Percentiles rank a stretch among this genome's conserved stretches.
Conservation (phyloP, 30 jellyfish, hydroid and myxozoan species). For the Haliclystus octoradiatus region DNA sequence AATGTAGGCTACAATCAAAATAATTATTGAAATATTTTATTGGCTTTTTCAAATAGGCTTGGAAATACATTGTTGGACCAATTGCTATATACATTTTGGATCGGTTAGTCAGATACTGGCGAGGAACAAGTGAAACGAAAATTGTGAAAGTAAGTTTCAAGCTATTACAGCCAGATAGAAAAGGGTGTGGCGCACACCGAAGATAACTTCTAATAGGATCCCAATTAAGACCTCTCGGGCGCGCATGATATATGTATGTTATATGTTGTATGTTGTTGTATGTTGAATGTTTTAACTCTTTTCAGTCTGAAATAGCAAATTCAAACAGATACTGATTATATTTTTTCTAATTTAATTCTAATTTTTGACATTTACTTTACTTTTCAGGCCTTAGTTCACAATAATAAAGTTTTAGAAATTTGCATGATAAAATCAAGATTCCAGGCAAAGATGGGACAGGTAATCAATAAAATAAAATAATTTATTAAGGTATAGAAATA, state of each 20-base stretch:
- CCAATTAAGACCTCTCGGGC: too few relatives aligned
- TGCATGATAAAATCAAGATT: constrained; percentile 57
- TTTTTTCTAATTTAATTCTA: background rate
- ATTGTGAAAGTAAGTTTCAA: constrained; percentile 8
- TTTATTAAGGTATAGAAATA: background rate
- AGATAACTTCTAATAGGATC: constrained; percentile 3
- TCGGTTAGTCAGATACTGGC: constrained; percentile 19
- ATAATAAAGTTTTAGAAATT: constrained; percentile 67
- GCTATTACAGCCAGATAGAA: background rate
- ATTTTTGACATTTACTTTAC: background rate
- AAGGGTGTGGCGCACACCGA: background rate
- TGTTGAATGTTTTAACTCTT: background rate
- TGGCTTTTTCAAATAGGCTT: constrained; percentile 37
- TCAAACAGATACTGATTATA: too few relatives aligned
- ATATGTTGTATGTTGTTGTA: background rate
- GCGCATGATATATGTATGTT: background rate
- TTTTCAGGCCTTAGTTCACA: constrained; percentile 39
- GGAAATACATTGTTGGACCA: constrained; percentile 78
- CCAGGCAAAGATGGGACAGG: constrained; percentile 77
- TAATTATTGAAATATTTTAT: background rate
- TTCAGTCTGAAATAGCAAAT: background rate
- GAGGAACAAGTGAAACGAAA: constrained; percentile 9
- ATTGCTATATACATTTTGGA: constrained; percentile 33
- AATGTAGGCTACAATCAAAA: too few relatives aligned
- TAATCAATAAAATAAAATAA: constrained; percentile 1